Base-by-base conservation (phyloP, 1,140 invertebrate species). In the Pseudomyrmex gracilis region DNA sequence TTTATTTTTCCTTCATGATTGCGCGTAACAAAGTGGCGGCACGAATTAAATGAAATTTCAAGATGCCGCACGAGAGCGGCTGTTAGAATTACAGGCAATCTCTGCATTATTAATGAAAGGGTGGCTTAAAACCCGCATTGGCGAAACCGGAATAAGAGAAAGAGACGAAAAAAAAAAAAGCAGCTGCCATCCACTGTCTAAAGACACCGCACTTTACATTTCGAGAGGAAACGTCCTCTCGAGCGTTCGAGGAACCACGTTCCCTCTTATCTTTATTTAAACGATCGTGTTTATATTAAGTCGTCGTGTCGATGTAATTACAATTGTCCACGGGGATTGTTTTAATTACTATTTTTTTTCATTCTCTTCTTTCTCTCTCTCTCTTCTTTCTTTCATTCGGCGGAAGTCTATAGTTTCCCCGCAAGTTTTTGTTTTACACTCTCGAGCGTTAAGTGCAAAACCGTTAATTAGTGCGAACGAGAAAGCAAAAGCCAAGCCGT, bases 11-110 rank as follows among this genome's bases (percentile, higher is more conserved):
- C 57, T 47, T 57, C 70, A 85, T 53, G 60, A 86, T 78, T 76
- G 53, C 82, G 10, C 57, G 24, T 24, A 83, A 86, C 77, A 86
- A 76, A 87, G 53, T 87, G 57, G 43, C 57, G 55, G n/a, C 22
- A 12, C 51, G 57, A 55, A 76, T 83, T 68, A 43, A 74, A 87
- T 86, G 70, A 87, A 86, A 86, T 87, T 68, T 82, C 24, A n/a
- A 83, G 55, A 68, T 43, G 78, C 57, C 49, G 84, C 34, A 34
- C 34, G 15, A 49, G 60, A 24, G 7, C 51, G 64, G 9, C 51
- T 58, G 20, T 60, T 76, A 67, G 68, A 78, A 84, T 84, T 74
- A 71, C 60, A 63, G 55, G 53, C 84, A 85, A 86, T 80, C 51
- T 57, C 57, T 57, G 77, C 78, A 71, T 87, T 83, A 87, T 83